Evolutionary conservation across 2,113 vertebrate genomes (phyloP), one percentile per base, ranked within the genome.

Genomic region (Stictonetta naevosa): DNA sequence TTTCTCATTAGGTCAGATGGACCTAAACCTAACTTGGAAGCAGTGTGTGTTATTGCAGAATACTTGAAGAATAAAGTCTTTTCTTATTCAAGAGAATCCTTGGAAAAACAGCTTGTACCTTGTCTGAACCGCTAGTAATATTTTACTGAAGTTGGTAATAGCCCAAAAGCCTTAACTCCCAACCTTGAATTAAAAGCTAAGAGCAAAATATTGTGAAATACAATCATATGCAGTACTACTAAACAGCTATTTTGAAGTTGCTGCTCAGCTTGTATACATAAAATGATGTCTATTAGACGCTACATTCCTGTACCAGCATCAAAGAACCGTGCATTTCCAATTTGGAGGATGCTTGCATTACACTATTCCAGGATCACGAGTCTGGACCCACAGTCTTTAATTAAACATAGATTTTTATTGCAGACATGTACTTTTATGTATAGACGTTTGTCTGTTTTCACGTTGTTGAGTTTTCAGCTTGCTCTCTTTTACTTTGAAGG

Each of bases 241-340:
- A 73, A 18, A 13, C 10, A 36, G 20, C 4, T 66, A 11, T 42
- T 72, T 86, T 69, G 28, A 67, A 34, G 19, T 50, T 66, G 8
- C 36, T 77, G 23, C 15, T 83, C 55, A 46, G 3, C 13, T 76
- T 80, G 9, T 46, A 13, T 46, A 40, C 72, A 42, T 63, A 26
- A 13, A 33, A 3, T 56, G 11, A 25, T 69, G 20, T 73, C 0
- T 52, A 3, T 48, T 60, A 21, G 8, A n/a, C 4, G 38, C 17
- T 64, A 26, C 10, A 26, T 53, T 92, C 11, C 25, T 56, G 0
- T 33, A 15, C 31, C 22, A 16, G 26, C 64, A 33, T 20, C 33
- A 48, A 72, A 68, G 42, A 74, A 21, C 19, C 2, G 5, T 11
- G 13, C 15, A 28, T 46, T 85, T 8, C 42, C 48, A 16, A 50